phyloP scores from a whole-genome alignment of 2,888 invertebrate genomes.

The Exephanes ischioxanthus region DNA sequence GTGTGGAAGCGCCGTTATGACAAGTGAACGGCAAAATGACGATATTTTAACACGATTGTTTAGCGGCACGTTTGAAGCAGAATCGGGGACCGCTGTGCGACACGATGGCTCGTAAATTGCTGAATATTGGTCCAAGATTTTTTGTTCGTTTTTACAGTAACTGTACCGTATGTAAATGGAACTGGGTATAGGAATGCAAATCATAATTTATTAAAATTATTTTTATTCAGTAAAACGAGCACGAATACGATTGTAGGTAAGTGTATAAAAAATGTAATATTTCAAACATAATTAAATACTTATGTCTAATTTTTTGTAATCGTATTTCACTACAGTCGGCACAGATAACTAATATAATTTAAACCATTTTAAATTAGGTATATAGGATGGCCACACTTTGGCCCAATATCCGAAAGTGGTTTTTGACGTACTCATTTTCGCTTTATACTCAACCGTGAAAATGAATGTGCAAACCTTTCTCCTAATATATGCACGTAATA shows the following conservation, averaged over 20 bases:
- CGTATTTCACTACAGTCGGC: neutral
- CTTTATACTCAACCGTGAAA: too few species aligned
- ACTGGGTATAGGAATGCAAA: too few species aligned
- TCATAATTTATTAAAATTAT: too few species aligned
- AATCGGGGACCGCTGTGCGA: neutral
- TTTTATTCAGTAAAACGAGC: neutral
- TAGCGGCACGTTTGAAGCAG: neutral
- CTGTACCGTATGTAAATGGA: too few species aligned
- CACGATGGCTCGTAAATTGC: neutral
- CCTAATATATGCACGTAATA: too few species aligned
- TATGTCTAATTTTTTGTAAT: neutral
- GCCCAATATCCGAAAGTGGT: too few species aligned
- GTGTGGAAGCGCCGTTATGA: neutral
- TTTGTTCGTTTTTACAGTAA: neutral
- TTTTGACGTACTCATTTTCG: too few species aligned
- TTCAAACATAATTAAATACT: neutral
- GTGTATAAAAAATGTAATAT: neutral
- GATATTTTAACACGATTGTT: neutral
- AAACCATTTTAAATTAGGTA: too few species aligned
- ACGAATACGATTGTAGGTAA: conserved; percentile 10
- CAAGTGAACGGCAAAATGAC: neutral
- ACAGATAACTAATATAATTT: too few species aligned
- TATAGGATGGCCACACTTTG: too few species aligned
- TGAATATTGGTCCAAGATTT: neutral
- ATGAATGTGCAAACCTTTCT: too few species aligned